phyloP scores from a whole-genome alignment of 2,113 vertebrate species.

The Xenopus tropicalis region DNA sequence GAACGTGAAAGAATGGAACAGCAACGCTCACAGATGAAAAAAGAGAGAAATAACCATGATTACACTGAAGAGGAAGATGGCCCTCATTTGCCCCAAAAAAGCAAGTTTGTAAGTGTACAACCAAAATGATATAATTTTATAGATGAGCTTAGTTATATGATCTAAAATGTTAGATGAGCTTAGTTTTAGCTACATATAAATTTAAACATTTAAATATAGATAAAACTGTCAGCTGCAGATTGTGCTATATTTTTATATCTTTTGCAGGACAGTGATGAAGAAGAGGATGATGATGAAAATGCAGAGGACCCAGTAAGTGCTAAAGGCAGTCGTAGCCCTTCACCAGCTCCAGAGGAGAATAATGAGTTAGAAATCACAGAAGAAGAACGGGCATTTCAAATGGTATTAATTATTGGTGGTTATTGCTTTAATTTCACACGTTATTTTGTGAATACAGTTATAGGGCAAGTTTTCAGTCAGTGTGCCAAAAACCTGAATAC shows the following conservation, averaged over 20 bases:
- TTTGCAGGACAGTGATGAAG: slow-evolving; percentile 89
- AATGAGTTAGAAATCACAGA: slow-evolving; percentile 97
- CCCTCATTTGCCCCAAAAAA: slow-evolving; percentile 88
- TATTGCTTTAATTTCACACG: neutral
- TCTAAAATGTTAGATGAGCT: too few species aligned
- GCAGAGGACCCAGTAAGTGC: slow-evolving; percentile 67
- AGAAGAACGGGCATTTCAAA: slow-evolving; percentile 93
- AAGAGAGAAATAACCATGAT: slow-evolving; percentile 74
- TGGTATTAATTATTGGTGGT: slow-evolving; percentile 63
- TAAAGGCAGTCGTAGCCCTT: slow-evolving; percentile 77
- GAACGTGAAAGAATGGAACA: slow-evolving; percentile 94
- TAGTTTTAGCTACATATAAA: too few species aligned
- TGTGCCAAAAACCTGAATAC: too few species aligned
- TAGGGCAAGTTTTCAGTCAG: too few species aligned
- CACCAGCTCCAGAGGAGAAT: slow-evolving; percentile 84
- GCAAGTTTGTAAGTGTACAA: slow-evolving; percentile 91
- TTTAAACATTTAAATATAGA: too few species aligned
- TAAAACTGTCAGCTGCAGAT: too few species aligned
- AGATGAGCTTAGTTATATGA: too few species aligned
- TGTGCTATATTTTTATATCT: too few species aligned
- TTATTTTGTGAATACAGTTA: too few species aligned
- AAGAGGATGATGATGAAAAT: slow-evolving; percentile 72
- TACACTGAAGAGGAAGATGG: slow-evolving; percentile 77
- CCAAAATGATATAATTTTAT: neutral
- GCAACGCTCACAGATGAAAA: slow-evolving; percentile 86